Evolutionary conservation across 2,888 invertebrate species (phyloP).

Genomic region (Flexamia atlantica): DNA sequence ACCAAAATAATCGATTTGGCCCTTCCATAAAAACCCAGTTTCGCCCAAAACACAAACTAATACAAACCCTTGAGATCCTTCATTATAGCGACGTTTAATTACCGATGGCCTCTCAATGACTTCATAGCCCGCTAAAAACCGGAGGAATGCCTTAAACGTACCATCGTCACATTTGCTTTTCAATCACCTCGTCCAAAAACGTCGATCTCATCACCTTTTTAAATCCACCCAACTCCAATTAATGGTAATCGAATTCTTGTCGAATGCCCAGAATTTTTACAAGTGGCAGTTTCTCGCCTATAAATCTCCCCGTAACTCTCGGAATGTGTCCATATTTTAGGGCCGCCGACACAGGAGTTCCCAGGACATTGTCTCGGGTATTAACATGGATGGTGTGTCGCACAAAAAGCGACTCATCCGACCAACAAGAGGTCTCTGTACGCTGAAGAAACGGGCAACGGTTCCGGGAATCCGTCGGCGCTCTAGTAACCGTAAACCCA

Average conservation of each 20-base stretch:
- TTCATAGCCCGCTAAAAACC: not conserved
- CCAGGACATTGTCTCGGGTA: not conserved
- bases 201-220: conserved; percentile 26
- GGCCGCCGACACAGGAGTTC: conserved; percentile 10
- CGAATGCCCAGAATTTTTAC: conserved; percentile 49
- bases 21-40: too few relatives aligned
- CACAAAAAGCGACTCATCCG: not conserved
- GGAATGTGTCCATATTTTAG: conserved; percentile 14
- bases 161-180: conserved; percentile 2
- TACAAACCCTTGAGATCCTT: not conserved
- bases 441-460: not conserved
- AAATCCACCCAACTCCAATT: conserved; percentile 23
- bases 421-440: not conserved
- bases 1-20: too few relatives aligned
- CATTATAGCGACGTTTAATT: not conserved
- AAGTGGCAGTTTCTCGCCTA: conserved; percentile 41
- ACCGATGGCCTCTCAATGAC: conserved; percentile 1
- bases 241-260: conserved; percentile 47
- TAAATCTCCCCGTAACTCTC: conserved; percentile 31
- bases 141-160: not conserved
- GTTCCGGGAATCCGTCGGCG: not conserved
- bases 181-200: conserved; percentile 2
- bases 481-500: too few relatives aligned
- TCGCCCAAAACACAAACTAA: not conserved
- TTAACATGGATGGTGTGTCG: conserved; percentile 24